Evolutionary conservation across 2,113 vertebrate genomes (phyloP).

Genomic region (Progne subis): DNA sequence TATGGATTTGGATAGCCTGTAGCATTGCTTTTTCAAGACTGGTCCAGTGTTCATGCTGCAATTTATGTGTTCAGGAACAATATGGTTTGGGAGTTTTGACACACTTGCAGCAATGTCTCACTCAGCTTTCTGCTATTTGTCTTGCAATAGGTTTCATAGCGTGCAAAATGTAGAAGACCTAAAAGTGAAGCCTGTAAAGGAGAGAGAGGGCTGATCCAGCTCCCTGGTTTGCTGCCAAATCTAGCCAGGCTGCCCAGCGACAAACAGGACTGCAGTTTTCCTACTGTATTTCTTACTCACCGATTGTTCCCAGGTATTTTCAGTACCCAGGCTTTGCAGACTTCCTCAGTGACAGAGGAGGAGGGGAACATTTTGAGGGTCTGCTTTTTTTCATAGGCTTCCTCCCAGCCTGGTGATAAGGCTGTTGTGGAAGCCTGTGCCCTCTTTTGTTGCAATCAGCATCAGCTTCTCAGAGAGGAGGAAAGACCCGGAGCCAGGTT

Average conservation of each 20-base stretch:
- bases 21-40: not conserved
- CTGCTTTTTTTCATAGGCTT: constrained; percentile 15
- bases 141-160: not conserved
- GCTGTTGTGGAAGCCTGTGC: not conserved
- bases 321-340: not conserved
- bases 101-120: not conserved
- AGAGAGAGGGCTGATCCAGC: not conserved
- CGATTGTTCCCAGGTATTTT: not conserved
- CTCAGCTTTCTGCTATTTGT: not conserved
- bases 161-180: not conserved
- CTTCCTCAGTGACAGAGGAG: not conserved
- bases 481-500: not conserved
- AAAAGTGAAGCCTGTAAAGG: not conserved
- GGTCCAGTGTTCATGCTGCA: not conserved
- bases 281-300: not conserved
- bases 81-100: not conserved
- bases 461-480: not conserved
- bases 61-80: not conserved
- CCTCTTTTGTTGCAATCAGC: not conserved
- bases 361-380: not conserved
- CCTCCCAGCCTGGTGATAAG: constrained; percentile 29
- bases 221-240: not conserved
- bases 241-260: not conserved
- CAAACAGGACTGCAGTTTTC: not conserved
- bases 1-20: not conserved